Evolutionary conservation across 2,797 vertebrate genomes (phyloP).

Genomic region (Loriculus beryllinus): DNA sequence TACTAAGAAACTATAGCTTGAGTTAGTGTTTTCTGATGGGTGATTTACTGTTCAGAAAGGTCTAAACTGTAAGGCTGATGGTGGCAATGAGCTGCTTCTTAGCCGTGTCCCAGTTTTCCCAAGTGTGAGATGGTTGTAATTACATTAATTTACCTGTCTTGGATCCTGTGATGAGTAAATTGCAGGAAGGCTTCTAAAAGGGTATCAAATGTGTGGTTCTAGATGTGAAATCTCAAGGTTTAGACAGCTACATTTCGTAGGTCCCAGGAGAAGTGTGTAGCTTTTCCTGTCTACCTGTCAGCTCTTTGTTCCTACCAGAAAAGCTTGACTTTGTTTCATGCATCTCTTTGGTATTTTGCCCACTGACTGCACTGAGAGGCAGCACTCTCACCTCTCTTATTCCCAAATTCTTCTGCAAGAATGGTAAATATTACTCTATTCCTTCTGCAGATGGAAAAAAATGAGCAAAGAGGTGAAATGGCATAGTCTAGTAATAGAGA

Average conservation of each 20-base stretch:
- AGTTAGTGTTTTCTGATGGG: neutral
- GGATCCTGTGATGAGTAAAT: neutral
- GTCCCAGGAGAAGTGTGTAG: neutral
- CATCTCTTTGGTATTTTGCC: neutral
- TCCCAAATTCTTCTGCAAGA: neutral
- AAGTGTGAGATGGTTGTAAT: constrained; percentile 18
- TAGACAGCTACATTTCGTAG: neutral
- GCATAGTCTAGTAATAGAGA: neutral
- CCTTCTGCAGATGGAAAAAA: neutral
- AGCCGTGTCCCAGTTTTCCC: neutral
- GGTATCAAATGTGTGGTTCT: constrained; percentile 6
- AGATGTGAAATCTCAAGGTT: neutral
- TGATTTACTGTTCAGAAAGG: neutral
- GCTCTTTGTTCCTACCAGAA: neutral
- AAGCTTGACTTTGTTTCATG: neutral
- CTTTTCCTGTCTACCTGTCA: neutral
- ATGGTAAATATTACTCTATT: neutral
- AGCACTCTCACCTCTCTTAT: neutral
- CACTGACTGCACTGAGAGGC: rapidly evolving
- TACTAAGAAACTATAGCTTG: neutral
- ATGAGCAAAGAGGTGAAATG: neutral
- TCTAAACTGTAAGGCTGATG: neutral
- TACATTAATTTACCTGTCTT: constrained; percentile 24
- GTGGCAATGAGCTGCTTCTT: neutral
- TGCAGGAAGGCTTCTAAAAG: neutral